Evolutionary conservation across 1,140 invertebrate genomes (phyloP).

Genomic region (Homalodisca vitripennis): DNA sequence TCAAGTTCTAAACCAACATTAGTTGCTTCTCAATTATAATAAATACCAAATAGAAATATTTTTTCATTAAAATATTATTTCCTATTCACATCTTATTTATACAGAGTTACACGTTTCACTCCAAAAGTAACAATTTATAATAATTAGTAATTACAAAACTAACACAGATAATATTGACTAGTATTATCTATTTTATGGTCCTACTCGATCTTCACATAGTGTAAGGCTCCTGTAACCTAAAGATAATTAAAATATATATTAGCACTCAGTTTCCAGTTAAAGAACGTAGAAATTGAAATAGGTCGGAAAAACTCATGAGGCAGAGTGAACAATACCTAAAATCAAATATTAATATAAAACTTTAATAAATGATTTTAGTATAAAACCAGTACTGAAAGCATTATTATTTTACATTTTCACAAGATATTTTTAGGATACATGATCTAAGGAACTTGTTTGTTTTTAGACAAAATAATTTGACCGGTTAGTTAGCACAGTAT

Average conservation of each 20-base stretch:
- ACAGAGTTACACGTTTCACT: background rate
- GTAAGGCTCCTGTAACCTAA: background rate
- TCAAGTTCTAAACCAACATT: background rate
- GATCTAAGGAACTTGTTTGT: too few species aligned
- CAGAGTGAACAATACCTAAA: background rate
- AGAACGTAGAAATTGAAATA: background rate
- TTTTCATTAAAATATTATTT: constrained; percentile 1
- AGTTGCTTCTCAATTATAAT: constrained; percentile 14
- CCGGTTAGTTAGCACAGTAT: too few species aligned
- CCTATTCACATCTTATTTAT: background rate
- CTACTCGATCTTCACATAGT: background rate
- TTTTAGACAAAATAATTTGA: too few species aligned
- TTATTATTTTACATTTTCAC: too few species aligned
- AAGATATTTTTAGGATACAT: too few species aligned
- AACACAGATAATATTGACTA: constrained; percentile 26
- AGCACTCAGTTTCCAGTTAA: background rate
- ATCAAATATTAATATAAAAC: background rate
- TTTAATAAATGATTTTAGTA: background rate
- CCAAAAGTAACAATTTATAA: constrained; percentile 13
- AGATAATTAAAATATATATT: background rate
- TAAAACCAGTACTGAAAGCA: too few species aligned
- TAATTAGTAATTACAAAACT: constrained; percentile 13
- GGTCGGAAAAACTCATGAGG: background rate
- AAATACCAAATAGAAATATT: constrained; percentile 22
- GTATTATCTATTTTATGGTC: constrained; percentile 18